A percentile compares a stretch with the other conserved stretches of the same genome.
phyloP scores from a whole-genome alignment of 2,113 vertebrate species.

The Myanophis thanlyinensis region DNA sequence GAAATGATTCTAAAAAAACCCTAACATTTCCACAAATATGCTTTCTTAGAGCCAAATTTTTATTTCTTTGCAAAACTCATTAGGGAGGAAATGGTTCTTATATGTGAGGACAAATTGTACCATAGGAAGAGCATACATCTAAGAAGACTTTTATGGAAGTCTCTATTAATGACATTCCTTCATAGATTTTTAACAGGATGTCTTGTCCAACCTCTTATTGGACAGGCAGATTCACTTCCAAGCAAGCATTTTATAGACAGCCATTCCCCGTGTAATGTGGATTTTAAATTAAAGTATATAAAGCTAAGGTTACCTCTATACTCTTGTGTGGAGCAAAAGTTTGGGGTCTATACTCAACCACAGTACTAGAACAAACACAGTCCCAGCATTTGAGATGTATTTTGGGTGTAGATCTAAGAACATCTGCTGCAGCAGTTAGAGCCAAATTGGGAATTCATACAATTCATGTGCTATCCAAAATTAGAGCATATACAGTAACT shows the following conservation, averaged over 20 bases:
- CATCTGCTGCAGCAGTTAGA: too few relatives aligned
- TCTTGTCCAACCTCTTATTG: neutral
- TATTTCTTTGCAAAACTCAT: neutral
- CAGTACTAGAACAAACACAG: too few relatives aligned
- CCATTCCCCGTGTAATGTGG: neutral
- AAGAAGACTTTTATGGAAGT: neutral
- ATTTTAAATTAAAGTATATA: too few relatives aligned
- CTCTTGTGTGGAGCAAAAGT: too few relatives aligned
- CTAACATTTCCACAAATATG: neutral
- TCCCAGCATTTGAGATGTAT: too few relatives aligned
- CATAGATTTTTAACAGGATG: neutral
- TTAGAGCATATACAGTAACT: too few relatives aligned
- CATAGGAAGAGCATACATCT: neutral
- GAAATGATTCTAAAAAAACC: neutral
- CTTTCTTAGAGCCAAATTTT: neutral
- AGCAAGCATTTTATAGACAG: neutral
- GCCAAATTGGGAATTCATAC: too few relatives aligned
- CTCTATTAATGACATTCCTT: neutral
- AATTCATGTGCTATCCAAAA: too few relatives aligned
- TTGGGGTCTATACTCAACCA: too few relatives aligned
- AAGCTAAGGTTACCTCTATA: too few relatives aligned
- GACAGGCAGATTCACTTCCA: neutral
- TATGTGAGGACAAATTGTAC: neutral
- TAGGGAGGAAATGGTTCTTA: neutral
- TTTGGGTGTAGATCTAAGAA: too few relatives aligned